Percentiles rank a stretch among this genome's conserved stretches.
phyloP scores from a whole-genome alignment of 1,140 invertebrate genomes.

The Amphibalanus amphitrite region DNA sequence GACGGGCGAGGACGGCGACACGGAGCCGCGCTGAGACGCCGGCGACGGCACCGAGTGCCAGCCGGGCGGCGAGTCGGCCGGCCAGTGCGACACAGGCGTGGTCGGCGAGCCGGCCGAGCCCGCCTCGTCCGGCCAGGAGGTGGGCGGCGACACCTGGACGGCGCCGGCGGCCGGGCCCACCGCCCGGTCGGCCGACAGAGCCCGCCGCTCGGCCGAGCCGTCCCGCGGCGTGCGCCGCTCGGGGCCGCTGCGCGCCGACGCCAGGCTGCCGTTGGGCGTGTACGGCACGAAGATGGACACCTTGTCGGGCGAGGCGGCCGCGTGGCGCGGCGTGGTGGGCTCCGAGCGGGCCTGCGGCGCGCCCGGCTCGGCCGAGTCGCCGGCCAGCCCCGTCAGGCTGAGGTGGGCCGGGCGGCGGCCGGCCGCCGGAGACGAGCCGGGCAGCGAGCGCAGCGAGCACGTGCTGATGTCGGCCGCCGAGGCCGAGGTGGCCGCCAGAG shows the following conservation, averaged over 20 bases:
- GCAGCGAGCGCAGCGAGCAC: background rate
- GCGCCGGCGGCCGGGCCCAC: no score
- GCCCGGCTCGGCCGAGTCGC: background rate
- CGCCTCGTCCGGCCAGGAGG: background rate
- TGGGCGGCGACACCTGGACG: background rate
- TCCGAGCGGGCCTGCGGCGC: background rate
- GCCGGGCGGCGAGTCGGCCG: no score
- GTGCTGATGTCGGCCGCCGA: background rate
- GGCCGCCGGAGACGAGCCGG: background rate
- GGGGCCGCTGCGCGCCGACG: background rate
- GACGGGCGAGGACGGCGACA: background rate
- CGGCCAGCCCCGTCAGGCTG: background rate
- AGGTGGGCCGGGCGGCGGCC: background rate
- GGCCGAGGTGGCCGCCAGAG: background rate
- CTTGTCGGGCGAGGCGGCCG: background rate
- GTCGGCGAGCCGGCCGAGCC: background rate
- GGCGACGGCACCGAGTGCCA: background rate
- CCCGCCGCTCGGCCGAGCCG: background rate
- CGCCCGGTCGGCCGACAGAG: no score
- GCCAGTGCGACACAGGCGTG: background rate
- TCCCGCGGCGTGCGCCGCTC: no score
- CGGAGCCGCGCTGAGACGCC: no score
- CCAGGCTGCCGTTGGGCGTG: background rate
- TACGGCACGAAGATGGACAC: constrained; percentile 1
- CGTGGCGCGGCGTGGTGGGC: background rate